phyloP scores from a whole-genome alignment of 2,888 invertebrate species.

The Meloe dianella region DNA sequence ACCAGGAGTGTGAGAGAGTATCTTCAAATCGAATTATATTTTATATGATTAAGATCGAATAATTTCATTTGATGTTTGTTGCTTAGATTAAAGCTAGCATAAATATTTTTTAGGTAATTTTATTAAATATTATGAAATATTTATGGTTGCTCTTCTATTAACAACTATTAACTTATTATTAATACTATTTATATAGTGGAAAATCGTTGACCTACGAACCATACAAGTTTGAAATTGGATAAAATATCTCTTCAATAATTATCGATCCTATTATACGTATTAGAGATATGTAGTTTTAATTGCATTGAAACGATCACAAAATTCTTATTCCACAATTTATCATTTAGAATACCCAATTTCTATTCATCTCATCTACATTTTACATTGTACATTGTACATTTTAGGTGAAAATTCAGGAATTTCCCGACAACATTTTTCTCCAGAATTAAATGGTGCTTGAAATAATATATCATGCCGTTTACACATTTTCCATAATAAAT shows the following conservation, averaged over 20 bases:
- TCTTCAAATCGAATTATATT: too few species aligned
- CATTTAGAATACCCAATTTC: neutral
- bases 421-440: neutral
- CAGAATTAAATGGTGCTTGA: neutral
- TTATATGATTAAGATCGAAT: too few species aligned
- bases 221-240: conserved; percentile 4
- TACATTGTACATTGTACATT: neutral
- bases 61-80: too few species aligned
- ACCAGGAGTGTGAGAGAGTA: too few species aligned
- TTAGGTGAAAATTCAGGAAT: neutral
- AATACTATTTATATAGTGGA: neutral
- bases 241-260: neutral
- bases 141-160: too few species aligned
- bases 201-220: neutral
- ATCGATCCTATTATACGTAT: neutral
- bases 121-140: too few species aligned
- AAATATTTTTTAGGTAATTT: too few species aligned
- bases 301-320: neutral
- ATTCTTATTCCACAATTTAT: neutral
- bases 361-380: neutral
- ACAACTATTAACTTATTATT: neutral
- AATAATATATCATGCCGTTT: conserved; percentile 5
- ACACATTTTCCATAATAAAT: conserved; percentile 7
- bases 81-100: too few species aligned
- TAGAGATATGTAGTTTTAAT: neutral